Evolutionary conservation across 1,140 invertebrate genomes (phyloP).

Genomic region (Hyposmocoma kahamanoa): DNA sequence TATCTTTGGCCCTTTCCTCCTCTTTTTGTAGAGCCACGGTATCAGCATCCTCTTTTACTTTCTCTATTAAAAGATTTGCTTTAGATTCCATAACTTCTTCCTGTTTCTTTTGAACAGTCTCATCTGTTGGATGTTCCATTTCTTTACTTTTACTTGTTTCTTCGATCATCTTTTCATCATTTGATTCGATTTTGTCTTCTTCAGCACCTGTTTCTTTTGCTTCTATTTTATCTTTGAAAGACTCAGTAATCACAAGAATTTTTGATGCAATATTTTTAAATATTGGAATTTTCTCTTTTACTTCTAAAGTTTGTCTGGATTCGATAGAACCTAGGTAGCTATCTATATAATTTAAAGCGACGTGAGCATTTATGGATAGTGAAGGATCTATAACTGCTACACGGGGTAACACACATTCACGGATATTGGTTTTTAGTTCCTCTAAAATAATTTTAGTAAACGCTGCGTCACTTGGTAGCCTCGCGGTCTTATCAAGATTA

Average conservation of each 20-base stretch:
- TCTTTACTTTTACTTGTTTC: too few relatives aligned
- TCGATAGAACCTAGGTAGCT: too few relatives aligned
- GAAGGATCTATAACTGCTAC: constrained; percentile 14
- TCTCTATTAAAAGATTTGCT: too few relatives aligned
- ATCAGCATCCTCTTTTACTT: neutral
- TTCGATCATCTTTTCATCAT: too few relatives aligned
- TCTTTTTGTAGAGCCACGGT: too few relatives aligned
- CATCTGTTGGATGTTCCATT: neutral
- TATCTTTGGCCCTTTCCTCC: too few relatives aligned
- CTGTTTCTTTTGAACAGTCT: too few relatives aligned
- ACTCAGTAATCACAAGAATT: constrained; percentile 18
- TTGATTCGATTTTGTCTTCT: too few relatives aligned
- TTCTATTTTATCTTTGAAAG: neutral
- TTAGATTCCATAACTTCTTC: too few relatives aligned
- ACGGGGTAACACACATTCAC: constrained; percentile 18
- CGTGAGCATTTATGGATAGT: too few relatives aligned
- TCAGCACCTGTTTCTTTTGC: too few relatives aligned
- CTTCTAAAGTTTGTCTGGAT: constrained; percentile 36
- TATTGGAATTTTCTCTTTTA: constrained; percentile 60
- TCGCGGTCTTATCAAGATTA: constrained; percentile 63
- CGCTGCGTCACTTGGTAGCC: constrained; percentile 50
- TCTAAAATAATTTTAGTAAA: constrained; percentile 55
- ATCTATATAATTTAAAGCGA: too few relatives aligned
- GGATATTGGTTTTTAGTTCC: constrained; percentile 36
- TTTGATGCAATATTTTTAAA: constrained; percentile 40